Conservation (phyloP, 2,113 vertebrate species). For the Oostethus manadensis region DNA sequence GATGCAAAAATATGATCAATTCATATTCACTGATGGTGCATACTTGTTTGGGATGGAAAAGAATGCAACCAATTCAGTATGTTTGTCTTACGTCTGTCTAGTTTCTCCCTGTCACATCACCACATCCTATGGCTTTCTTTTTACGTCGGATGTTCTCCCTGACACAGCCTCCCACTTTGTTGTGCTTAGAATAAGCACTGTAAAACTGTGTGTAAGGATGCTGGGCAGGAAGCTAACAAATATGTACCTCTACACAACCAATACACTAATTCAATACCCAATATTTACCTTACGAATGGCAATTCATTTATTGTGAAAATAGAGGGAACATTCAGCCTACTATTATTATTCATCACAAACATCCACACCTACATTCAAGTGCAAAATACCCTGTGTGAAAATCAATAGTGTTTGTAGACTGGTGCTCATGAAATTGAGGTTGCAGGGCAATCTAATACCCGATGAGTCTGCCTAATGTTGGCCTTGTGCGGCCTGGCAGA, state of each 20-base stretch:
- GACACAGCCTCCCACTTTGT: background rate
- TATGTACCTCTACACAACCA: background rate
- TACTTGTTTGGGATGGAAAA: too few relatives aligned
- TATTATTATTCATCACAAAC: constrained; percentile 55
- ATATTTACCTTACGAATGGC: background rate
- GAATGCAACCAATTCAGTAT: too few relatives aligned
- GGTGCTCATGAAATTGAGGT: constrained; percentile 65
- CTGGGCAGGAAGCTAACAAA: too few relatives aligned
- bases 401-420: constrained; percentile 71
- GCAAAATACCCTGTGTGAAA: constrained; percentile 56
- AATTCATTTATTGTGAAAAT: background rate
- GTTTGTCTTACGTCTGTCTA: background rate
- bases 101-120: background rate
- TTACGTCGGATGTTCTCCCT: background rate
- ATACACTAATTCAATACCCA: background rate
- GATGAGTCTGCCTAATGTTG: constrained; percentile 49
- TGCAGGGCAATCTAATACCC: constrained; percentile 48
- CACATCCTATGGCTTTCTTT: background rate
- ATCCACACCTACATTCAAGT: constrained; percentile 35
- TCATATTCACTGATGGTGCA: too few relatives aligned
- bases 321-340: background rate
- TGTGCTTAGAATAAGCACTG: background rate
- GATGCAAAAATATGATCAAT: background rate
- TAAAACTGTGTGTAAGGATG: background rate
- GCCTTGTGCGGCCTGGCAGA: constrained; percentile 22